These are phyloP conservation scores for Lymantria dispar DNA, from an alignment of 2,888 invertebrate genomes.

Conservation along the genomic window DNA sequence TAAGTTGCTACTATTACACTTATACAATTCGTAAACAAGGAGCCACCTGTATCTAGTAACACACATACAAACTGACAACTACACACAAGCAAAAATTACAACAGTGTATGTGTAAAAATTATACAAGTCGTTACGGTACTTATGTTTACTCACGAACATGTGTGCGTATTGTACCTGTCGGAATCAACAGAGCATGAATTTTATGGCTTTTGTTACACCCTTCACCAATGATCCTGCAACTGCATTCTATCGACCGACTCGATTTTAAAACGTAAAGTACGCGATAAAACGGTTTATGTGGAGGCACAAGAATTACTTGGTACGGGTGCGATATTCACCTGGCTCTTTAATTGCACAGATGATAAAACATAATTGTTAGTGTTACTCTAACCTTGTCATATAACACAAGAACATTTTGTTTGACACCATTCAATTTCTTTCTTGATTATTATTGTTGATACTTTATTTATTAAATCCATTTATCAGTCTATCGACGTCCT, in stretches of 20 bases:
- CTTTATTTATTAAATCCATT: no score
- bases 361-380: not conserved
- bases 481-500: no score
- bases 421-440: no score
- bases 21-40: constrained; percentile 41
- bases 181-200: constrained; percentile 61
- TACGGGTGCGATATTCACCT: constrained; percentile 19
- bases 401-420: no score
- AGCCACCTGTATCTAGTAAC: constrained; percentile 44
- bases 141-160: constrained; percentile 20
- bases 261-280: constrained; percentile 13
- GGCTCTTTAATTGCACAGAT: constrained; percentile 5
- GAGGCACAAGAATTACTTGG: constrained; percentile 7
- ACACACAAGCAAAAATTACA: constrained; percentile 13
- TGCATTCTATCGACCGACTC: constrained; percentile 18
- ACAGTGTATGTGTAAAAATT: not conserved
- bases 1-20: constrained; percentile 35
- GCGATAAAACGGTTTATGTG: constrained; percentile 8
- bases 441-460: no score
- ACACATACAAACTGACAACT: not conserved
- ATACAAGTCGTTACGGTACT: constrained; percentile 1
- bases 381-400: no score
- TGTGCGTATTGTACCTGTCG: constrained; percentile 48
- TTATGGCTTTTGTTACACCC: constrained; percentile 55
- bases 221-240: constrained; percentile 43